Percentiles rank a stretch among this genome's conserved stretches.
Conservation (phyloP, 2,888 invertebrate species). For the Napeogenes sylphis region DNA sequence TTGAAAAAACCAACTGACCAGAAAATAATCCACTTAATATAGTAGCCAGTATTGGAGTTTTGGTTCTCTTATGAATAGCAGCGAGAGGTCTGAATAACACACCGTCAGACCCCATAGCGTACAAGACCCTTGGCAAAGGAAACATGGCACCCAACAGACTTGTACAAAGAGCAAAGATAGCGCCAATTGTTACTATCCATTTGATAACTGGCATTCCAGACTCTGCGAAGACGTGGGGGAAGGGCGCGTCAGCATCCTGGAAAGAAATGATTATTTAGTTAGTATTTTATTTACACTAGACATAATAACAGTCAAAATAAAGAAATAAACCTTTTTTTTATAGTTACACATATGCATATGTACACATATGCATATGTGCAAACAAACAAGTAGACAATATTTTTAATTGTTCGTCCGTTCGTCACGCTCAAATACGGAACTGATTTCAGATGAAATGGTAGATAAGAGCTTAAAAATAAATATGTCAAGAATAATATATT, state of each 20-base stretch:
- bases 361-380: too few species aligned
- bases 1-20: conserved; percentile 61
- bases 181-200: conserved; percentile 94
- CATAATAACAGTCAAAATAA: neutral
- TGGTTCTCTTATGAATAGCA: conserved; percentile 82
- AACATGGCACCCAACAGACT: conserved; percentile 92
- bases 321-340: neutral
- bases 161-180: conserved; percentile 93
- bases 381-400: too few species aligned
- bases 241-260: conserved; percentile 89
- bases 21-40: conserved; percentile 85
- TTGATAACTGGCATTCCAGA: conserved; percentile 87
- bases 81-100: conserved; percentile 86
- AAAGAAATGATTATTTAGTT: neutral
- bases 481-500: too few species aligned
- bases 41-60: conserved; percentile 89
- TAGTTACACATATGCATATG: too few species aligned
- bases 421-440: too few species aligned
- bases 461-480: too few species aligned
- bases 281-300: neutral
- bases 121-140: conserved; percentile 90
- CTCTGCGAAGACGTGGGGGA: conserved; percentile 89
- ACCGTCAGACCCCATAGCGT: conserved; percentile 94
- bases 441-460: too few species aligned
- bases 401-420: too few species aligned